These are phyloP conservation scores for Macroglossus sobrinus DNA, from an alignment of 2,113 vertebrate genomes.

Conservation along the genomic window DNA sequence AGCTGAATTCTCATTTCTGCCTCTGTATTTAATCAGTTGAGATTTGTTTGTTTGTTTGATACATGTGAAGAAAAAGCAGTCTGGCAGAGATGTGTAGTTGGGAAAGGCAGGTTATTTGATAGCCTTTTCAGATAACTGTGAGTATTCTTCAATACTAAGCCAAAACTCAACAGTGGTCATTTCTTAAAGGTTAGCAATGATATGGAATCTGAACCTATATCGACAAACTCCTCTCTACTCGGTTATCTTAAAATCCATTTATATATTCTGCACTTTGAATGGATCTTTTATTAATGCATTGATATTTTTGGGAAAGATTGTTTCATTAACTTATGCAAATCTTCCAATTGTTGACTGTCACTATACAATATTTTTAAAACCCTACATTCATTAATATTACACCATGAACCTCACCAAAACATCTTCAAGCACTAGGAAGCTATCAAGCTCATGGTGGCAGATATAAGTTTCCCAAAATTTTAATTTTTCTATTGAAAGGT, in stretches of 20 bases:
- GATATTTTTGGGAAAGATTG: constrained; percentile 6
- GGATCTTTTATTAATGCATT: neutral
- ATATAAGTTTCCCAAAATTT: constrained; percentile 31
- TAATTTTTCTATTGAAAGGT: constrained; percentile 63
- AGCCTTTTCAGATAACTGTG: neutral
- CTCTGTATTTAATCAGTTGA: neutral
- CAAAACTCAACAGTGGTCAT: neutral
- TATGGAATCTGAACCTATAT: neutral
- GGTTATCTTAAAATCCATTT: neutral
- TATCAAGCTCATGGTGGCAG: neutral
- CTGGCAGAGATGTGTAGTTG: neutral
- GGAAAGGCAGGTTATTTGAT: constrained; percentile 9
- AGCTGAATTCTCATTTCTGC: neutral
- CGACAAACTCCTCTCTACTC: neutral
- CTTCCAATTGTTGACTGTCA: neutral
- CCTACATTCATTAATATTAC: neutral
- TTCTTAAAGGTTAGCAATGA: neutral
- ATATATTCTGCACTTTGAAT: neutral
- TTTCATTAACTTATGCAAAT: neutral
- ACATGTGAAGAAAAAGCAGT: neutral
- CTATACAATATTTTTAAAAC: neutral
- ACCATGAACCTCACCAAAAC: neutral
- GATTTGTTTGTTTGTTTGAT: constrained; percentile 26
- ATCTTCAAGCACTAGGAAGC: neutral
- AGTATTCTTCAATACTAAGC: neutral